Conservation (phyloP, 2,113 vertebrate genomes). For the Osmerus mordax region DNA sequence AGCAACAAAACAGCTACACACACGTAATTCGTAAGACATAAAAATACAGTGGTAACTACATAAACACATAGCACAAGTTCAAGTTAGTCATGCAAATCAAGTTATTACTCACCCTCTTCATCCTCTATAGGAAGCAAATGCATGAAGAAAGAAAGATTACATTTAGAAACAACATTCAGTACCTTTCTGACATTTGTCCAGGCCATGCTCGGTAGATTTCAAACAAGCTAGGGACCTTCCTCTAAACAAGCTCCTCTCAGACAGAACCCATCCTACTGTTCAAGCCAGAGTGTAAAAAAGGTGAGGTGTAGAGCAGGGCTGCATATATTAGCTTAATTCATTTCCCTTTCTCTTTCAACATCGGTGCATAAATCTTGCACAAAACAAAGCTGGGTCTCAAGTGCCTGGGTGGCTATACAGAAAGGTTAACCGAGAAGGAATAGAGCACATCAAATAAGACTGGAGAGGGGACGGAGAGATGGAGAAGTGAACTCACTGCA, state of each 20-base stretch:
- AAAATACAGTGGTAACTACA: background rate
- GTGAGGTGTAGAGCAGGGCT: background rate
- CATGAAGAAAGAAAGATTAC: conserved; percentile 44
- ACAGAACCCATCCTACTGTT: conserved; percentile 1
- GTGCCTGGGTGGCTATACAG: conserved; percentile 4
- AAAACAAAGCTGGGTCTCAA: conserved; percentile 11
- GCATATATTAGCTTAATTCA: conserved; percentile 8
- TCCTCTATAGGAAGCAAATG: conserved; percentile 63
- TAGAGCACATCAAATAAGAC: background rate
- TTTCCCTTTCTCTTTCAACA: background rate
- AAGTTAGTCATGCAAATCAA: background rate
- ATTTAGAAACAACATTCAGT: background rate
- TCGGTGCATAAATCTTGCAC: conserved; percentile 11
- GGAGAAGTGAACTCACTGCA: background rate
- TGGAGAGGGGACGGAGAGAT: background rate
- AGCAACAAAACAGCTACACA: background rate
- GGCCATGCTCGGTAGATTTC: background rate
- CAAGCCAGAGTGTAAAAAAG: background rate
- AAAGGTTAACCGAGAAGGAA: background rate
- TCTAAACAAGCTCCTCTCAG: background rate
- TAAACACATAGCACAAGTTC: background rate
- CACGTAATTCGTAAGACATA: background rate
- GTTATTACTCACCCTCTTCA: conserved; percentile 61
- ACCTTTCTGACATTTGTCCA: background rate
- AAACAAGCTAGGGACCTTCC: background rate